Evolutionary conservation across 2,888 invertebrate genomes (phyloP), one percentile per base, ranked within the genome.

Genomic region (Amaurobius ferox): DNA sequence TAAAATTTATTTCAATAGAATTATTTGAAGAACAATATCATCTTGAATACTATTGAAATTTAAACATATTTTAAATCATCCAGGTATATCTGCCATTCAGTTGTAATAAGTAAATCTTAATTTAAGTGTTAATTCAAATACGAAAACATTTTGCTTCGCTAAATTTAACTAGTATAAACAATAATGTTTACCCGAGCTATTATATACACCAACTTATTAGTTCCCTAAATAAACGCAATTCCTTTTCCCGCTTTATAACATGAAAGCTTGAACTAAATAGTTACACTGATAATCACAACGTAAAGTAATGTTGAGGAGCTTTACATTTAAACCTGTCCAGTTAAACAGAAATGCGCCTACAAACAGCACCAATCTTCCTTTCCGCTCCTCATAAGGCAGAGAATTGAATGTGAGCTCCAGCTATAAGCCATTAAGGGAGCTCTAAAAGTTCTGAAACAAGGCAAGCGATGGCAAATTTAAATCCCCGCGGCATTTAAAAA

Each of bases 391-490:
- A 28, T 40, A 26, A 23, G 55, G 61, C 68, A 68, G 39, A 61
- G 61, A 78, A 78, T 78, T 78, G 68, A 70, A 78, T 70, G 78
- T 35, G 39, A 78, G 78, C 16, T 68, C 76, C 30, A 67, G 26
- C 40, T 67, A 67, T 77, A 70, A 70, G 78, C 78, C 78, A 78
- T 78, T 78, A 78, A 78, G 68, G 70, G 70, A 61, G 78, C 68
- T 32, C 39, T 48, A 77, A 76, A 77, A 77, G 68, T 78, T 70
- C 70, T 78, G 55, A 61, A 78, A 78, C 78, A 48, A 78, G 70
- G 68, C n/a, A 44, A 78, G 44, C 70, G 55, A 68, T 68, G 78
- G 72, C 72, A 79, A 79, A 72, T 73, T 72, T 72, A 79, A 72
- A 72, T 79, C 66, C 66, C 72, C 48, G 64, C 62, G 44, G 44